Conservation (phyloP, 2,113 vertebrate species). For the Peromyscus maniculatus region DNA sequence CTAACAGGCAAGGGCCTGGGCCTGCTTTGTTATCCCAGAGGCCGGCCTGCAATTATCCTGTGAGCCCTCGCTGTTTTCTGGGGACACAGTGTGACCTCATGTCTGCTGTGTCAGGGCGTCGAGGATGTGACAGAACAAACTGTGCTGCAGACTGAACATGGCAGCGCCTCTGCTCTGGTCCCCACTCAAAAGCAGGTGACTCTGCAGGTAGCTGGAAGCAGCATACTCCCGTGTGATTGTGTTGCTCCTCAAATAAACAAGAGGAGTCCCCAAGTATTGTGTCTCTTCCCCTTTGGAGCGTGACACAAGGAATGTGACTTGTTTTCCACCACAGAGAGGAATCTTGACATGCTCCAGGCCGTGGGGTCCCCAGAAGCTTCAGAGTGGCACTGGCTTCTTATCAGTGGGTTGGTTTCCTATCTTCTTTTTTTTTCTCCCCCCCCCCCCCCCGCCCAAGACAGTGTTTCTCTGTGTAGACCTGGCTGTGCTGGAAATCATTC, state of each 20-base stretch:
- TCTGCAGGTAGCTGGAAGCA: background rate
- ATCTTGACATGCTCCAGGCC: background rate
- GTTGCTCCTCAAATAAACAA: background rate
- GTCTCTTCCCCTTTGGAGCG: background rate
- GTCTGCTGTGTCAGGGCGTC: background rate
- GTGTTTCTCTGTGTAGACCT: background rate
- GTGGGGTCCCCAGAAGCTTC: background rate
- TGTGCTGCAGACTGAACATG: background rate
- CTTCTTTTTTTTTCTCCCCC: background rate
- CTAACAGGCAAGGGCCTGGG: background rate
- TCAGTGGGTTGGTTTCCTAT: background rate
- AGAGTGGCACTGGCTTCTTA: background rate
- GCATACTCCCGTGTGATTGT: background rate
- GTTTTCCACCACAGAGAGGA: background rate
- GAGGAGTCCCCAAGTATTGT: too few relatives aligned
- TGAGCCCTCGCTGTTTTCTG: background rate
- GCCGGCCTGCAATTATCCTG: background rate
- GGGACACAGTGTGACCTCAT: background rate
- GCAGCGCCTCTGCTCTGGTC: background rate
- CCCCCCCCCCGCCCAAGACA: too few relatives aligned
- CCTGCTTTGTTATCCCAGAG: background rate
- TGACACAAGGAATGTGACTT: too few relatives aligned
- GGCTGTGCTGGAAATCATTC: background rate
- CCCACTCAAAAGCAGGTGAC: background rate
- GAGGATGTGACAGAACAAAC: background rate